Conservation (phyloP, 2,888 invertebrate genomes). For the Phengaris alcon region DNA sequence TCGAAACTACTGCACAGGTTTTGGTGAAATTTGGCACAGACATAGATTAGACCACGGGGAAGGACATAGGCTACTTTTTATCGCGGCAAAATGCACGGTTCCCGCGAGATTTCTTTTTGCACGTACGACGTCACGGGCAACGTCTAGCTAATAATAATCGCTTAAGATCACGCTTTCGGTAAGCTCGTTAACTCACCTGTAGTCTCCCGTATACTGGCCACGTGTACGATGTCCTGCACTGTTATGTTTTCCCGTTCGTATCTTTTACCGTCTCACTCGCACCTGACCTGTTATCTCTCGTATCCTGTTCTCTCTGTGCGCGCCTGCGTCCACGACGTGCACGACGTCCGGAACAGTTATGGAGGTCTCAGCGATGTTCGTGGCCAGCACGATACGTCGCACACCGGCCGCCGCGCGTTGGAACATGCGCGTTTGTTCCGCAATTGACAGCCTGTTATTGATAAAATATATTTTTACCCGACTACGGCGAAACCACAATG, state of each 20-base stretch:
- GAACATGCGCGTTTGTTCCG: conserved; percentile 81
- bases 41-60: no score
- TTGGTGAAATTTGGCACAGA: no score
- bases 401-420: conserved; percentile 65
- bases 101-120: no score
- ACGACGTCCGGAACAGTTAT: conserved; percentile 86
- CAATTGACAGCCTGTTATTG: conserved; percentile 67
- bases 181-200: conserved; percentile 52
- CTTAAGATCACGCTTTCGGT: no score
- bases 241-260: conserved; percentile 85
- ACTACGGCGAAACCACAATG: no score
- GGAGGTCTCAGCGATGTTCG: conserved; percentile 86
- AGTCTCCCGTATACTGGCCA: conserved; percentile 76
- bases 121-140: no score
- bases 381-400: conserved; percentile 84
- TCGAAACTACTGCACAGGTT: no score
- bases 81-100: no score
- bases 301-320: conserved; percentile 79
- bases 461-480: no score
- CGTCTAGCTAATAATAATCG: no score
- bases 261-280: conserved; percentile 70
- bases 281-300: conserved; percentile 73
- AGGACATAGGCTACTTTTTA: no score
- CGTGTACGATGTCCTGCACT: conserved; percentile 84
- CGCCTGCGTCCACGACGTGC: conserved; percentile 83